phyloP scores from a whole-genome alignment of 1,140 invertebrate genomes.

The Atta texana region DNA sequence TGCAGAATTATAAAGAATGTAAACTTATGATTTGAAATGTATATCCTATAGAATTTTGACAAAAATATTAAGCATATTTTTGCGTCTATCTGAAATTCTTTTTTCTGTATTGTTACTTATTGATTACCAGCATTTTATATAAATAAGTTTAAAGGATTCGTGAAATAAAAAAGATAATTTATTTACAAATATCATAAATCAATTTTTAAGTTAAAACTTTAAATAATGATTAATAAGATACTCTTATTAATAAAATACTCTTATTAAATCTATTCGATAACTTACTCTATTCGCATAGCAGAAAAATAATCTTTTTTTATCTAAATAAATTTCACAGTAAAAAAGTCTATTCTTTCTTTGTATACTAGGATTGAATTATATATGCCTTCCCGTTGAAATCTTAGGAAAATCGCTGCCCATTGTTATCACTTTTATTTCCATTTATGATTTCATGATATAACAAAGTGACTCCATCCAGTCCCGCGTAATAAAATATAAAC shows the following conservation, averaged over 20 bases:
- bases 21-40: neutral
- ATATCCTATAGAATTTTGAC: no score
- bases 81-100: no score
- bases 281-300: neutral
- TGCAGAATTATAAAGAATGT: neutral
- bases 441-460: constrained; percentile 22
- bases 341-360: neutral
- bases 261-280: constrained; percentile 3
- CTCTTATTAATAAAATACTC: no score
- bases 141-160: no score
- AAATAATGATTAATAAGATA: neutral
- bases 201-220: neutral
- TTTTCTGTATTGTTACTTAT: no score
- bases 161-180: no score
- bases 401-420: neutral
- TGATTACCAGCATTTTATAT: no score
- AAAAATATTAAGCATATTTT: no score
- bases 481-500: constrained; percentile 33
- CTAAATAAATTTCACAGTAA: neutral
- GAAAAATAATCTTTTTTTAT: neutral
- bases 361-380: neutral
- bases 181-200: no score
- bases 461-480: neutral
- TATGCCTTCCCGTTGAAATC: constrained; percentile 10
- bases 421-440: constrained; percentile 43